Evolutionary conservation across 2,797 vertebrate genomes (phyloP), one percentile per base, ranked within the genome.

Genomic region (Micropoecilia bifurca): DNA sequence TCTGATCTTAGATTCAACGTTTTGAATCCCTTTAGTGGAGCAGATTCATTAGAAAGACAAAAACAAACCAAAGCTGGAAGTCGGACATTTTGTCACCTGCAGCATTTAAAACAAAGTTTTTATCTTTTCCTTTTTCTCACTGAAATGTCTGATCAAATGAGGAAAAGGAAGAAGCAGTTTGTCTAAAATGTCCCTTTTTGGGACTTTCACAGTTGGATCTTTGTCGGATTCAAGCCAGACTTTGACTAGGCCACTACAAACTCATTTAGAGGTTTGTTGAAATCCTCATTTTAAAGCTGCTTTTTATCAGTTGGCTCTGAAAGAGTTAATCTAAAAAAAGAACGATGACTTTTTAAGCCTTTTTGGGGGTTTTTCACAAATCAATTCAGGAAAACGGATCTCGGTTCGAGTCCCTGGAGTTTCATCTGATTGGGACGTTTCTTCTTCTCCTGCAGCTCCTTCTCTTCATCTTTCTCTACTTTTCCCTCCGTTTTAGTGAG

Each of bases 371-470:
- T 71, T 43, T 28, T 28, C 68, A 45, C 5, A 16, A 45, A 43
- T n/a, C 5, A 45, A 16, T 71, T 25, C 68, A 45, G 22, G 6
- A 43, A 45, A 71, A n/a, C 10, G 68, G 13, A 43, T 43, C 41
- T 45, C 1, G 39, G 2, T 71, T 71, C 6, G 68, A 28, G 25
- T 14, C 39, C 25, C 25, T n/a, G 68, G 6, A 71, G 20, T 41
- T 41, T 66, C 61, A 9, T 41, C 63, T 39, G 63, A 41, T 68
- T 41, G 33, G 63, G 63, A 68, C 41, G 1, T 45, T 45, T 71
- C 41, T 71, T 13, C 68, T 75, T 59, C 76, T 87, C 84, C 82
- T 73, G 85, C 63, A 53, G 80, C 83, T 87, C 77, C 41, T 85
- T 80, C 47, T 68, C 78, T 72, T 47, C 46, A 53, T 39, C 28